Percentiles rank a stretch among this genome's conserved stretches.
Conservation (phyloP, 2,888 invertebrate species). For the Agrenia bidenticulata region DNA sequence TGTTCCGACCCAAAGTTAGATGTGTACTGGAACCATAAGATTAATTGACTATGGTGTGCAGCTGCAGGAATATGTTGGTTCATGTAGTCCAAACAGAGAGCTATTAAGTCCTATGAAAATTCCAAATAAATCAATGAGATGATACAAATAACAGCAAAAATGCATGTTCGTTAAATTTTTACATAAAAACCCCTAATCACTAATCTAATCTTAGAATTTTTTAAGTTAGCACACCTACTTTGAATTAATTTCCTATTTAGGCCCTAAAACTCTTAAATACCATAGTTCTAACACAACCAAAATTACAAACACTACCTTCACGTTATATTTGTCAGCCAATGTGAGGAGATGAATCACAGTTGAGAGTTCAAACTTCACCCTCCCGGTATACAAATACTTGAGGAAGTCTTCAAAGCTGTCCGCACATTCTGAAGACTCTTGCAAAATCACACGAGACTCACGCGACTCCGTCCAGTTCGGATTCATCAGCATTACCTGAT, state of each 20-base stretch:
- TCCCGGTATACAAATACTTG: conserved; percentile 87
- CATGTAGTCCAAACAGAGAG: conserved; percentile 84
- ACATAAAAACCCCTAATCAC: no score
- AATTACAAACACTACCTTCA: conserved; percentile 64
- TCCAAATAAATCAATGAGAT: conserved; percentile 30
- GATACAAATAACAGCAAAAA: neutral
- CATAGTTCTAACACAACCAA: neutral
- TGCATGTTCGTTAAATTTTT: no score
- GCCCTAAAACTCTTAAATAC: no score
- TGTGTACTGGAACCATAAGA: conserved; percentile 90
- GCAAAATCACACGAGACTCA: conserved; percentile 77
- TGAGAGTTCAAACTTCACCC: conserved; percentile 78
- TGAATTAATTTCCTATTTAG: neutral
- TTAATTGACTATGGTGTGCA: conserved; percentile 74
- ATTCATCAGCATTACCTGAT: conserved; percentile 93
- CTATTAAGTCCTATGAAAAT: conserved; percentile 72
- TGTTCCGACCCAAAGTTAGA: conserved; percentile 63
- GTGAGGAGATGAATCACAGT: conserved; percentile 85
- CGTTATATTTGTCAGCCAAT: conserved; percentile 92
- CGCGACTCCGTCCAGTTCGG: conserved; percentile 90
- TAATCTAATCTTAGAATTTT: no score
- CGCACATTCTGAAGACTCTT: conserved; percentile 82
- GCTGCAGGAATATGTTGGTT: conserved; percentile 80
- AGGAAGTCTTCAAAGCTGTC: conserved; percentile 84
- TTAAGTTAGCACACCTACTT: no score